Evolutionary conservation across 2,113 vertebrate genomes (phyloP).

Genomic region (Hyla sarda): DNA sequence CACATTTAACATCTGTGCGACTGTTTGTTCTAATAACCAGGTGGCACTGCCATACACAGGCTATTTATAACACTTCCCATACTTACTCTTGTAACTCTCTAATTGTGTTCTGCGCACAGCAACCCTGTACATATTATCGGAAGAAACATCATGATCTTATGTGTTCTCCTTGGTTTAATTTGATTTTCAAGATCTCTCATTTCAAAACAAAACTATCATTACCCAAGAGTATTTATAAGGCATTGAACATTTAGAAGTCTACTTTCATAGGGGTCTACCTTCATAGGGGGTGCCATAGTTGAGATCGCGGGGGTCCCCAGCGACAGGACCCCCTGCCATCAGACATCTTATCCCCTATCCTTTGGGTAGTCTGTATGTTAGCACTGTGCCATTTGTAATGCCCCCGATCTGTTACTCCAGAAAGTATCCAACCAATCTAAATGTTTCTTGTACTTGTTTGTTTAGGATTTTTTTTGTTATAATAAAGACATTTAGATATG

Average conservation of each 20-base stretch:
- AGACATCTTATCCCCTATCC: no score
- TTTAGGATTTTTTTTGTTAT: no score
- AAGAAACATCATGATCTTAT: constrained; percentile 25
- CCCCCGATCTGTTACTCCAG: no score
- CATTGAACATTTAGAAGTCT: neutral
- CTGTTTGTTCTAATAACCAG: constrained; percentile 47
- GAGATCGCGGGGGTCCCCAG: no score
- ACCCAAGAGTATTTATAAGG: neutral
- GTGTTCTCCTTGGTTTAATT: neutral
- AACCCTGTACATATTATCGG: constrained; percentile 7
- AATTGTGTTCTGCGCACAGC: constrained; percentile 1
- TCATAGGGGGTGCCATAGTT: no score
- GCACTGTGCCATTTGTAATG: no score
- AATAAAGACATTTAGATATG: no score
- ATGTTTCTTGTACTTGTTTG: no score
- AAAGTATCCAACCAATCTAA: no score
- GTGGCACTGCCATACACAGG: constrained; percentile 18
- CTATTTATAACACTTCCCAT: constrained; percentile 40
- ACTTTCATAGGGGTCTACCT: neutral
- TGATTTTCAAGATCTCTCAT: neutral
- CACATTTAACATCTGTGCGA: constrained; percentile 49
- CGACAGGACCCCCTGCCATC: no score
- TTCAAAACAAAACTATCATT: neutral
- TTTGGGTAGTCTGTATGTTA: no score
- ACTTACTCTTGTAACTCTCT: constrained; percentile 26